A percentile compares a stretch with the other conserved stretches of the same genome.
Conservation (phyloP, 2,888 invertebrate genomes). For the Tetanocera ferruginea region DNA sequence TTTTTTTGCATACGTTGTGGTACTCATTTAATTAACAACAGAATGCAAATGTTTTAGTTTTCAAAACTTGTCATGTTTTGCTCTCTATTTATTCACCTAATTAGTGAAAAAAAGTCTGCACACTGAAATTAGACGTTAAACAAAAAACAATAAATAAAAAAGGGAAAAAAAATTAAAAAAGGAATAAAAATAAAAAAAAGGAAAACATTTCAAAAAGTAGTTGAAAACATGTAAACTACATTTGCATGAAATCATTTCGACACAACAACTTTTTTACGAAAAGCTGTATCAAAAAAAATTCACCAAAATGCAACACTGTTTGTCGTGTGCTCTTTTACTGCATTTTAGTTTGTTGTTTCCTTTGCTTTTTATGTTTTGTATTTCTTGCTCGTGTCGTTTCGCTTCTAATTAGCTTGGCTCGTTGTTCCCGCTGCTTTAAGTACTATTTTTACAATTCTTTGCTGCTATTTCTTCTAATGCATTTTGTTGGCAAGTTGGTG, state of each 20-base stretch:
- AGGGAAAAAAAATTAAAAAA: not conserved
- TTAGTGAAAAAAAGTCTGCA: not conserved
- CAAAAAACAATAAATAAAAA: not conserved
- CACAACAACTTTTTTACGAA: too few relatives aligned
- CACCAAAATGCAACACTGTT: too few relatives aligned
- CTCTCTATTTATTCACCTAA: not conserved
- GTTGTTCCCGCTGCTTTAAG: not conserved
- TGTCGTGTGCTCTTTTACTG: not conserved
- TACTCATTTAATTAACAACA: not conserved
- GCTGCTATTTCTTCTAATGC: conserved; percentile 11
- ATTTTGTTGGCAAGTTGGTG: not conserved
- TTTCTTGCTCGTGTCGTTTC: not conserved
- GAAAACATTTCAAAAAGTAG: not conserved
- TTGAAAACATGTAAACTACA: not conserved
- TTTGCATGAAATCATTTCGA: not conserved
- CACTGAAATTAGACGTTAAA: not conserved
- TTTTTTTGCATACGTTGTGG: not conserved
- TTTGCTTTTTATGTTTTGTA: too few relatives aligned
- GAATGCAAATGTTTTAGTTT: conserved; percentile 5
- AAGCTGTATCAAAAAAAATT: too few relatives aligned
- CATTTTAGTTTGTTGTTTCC: too few relatives aligned
- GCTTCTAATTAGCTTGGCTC: not conserved
- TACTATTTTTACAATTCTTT: too few relatives aligned
- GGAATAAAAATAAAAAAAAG: not conserved
- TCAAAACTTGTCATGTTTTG: conserved; percentile 16